phyloP scores from a whole-genome alignment of 2,797 vertebrate genomes.

The Enteromius mattozi region DNA sequence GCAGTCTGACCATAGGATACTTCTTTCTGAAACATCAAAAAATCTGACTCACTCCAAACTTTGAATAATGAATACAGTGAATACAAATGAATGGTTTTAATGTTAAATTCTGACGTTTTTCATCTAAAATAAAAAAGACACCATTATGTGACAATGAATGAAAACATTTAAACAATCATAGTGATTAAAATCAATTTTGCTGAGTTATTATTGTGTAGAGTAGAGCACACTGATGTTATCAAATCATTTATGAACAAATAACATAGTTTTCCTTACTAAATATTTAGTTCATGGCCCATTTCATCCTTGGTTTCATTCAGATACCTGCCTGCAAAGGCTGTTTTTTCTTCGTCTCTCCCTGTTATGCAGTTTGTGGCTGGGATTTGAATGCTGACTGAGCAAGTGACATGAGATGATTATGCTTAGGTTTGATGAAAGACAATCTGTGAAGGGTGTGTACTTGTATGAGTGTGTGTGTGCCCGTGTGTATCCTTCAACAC shows the following conservation, averaged over 20 bases:
- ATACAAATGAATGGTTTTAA: neutral
- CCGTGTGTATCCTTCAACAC: conserved; percentile 27
- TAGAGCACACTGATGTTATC: neutral
- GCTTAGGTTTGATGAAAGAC: conserved; percentile 47
- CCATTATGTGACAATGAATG: neutral
- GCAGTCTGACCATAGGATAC: neutral
- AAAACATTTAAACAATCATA: neutral
- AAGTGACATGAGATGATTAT: conserved; percentile 50
- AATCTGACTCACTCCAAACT: too few species aligned
- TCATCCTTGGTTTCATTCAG: neutral
- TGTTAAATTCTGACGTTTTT: neutral
- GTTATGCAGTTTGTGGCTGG: conserved; percentile 6
- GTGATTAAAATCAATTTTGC: neutral
- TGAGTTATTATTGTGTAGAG: neutral
- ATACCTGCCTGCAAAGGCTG: neutral
- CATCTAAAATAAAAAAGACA: neutral
- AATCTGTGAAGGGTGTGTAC: conserved; percentile 39
- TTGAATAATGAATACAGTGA: neutral
- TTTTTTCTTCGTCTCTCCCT: conserved; percentile 19
- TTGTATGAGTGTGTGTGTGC: conserved; percentile 9
- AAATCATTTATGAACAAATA: neutral
- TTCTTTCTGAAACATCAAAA: neutral
- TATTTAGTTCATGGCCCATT: conserved; percentile 1
- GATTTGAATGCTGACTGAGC: conserved; percentile 44
- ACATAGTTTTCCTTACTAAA: conserved; percentile 1